Conservation (phyloP, 2,113 vertebrate genomes). For the Rhinopomastus cyanomelas region DNA sequence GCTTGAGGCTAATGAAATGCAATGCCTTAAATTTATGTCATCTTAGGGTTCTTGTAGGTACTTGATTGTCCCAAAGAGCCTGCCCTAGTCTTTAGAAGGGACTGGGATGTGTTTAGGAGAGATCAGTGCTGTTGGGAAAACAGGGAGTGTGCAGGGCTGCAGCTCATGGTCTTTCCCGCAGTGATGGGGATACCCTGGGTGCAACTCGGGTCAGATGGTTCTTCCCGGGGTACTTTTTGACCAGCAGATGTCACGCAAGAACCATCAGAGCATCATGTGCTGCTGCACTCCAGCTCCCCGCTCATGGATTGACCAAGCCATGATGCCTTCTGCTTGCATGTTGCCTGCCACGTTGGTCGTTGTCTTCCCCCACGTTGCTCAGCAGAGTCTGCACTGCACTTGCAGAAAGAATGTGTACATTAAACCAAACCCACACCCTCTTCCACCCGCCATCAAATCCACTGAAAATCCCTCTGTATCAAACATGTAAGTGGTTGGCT, state of each 20-base stretch:
- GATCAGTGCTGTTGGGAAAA: neutral
- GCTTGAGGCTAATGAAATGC: neutral
- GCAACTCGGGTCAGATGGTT: neutral
- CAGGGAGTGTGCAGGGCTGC: neutral
- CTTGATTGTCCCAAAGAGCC: neutral
- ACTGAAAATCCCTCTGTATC: constrained; percentile 50
- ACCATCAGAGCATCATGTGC: neutral
- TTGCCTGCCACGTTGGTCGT: constrained; percentile 44
- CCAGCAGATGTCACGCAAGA: constrained; percentile 65
- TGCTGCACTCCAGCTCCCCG: neutral
- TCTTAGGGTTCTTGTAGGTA: neutral
- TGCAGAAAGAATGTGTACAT: constrained; percentile 20
- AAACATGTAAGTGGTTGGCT: constrained; percentile 48
- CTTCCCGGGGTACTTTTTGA: neutral
- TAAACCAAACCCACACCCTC: neutral
- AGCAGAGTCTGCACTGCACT: constrained; percentile 32
- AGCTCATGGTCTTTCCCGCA: neutral
- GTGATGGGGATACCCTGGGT: neutral
- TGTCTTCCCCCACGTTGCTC: neutral
- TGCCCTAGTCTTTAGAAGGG: neutral
- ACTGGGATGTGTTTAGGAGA: neutral
- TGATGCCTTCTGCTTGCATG: constrained; percentile 7
- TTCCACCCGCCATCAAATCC: constrained; percentile 30
- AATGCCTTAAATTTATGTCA: neutral
- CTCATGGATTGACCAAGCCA: neutral